Conservation (phyloP, 1,140 invertebrate species). For the Conus betulinus region DNA sequence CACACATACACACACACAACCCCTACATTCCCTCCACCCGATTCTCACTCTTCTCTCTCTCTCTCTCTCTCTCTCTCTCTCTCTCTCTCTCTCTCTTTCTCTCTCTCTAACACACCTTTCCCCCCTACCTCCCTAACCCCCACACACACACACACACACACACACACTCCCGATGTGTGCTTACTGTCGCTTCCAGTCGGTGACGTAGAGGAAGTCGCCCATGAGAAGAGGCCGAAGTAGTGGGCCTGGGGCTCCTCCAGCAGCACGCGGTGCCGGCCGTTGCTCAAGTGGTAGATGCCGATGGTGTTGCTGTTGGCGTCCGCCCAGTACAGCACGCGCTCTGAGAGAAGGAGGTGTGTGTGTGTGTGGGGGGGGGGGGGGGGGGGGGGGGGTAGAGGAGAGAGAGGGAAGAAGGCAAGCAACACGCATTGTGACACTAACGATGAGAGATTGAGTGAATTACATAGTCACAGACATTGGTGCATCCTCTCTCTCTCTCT, state of each 20-base stretch:
- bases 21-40: too few species aligned
- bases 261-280: slow-evolving; percentile 49
- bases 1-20: too few species aligned
- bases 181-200: slow-evolving; percentile 68
- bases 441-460: background rate
- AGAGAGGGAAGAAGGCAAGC: background rate
- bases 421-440: background rate
- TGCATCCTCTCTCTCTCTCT: too few species aligned
- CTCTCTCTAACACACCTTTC: too few species aligned
- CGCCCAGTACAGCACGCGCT: slow-evolving; percentile 55
- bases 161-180: slow-evolving; percentile 21
- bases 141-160: background rate
- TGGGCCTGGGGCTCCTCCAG: slow-evolving; percentile 84
- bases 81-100: too few species aligned
- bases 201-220: slow-evolving; percentile 68
- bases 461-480: too few species aligned
- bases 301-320: slow-evolving; percentile 63
- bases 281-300: slow-evolving; percentile 64
- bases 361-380: background rate
- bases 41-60: too few species aligned
- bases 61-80: too few species aligned
- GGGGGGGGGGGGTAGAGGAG: too few species aligned
- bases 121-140: too few species aligned
- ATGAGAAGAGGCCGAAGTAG: slow-evolving; percentile 86
- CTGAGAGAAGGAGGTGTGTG: slow-evolving; percentile 20